A percentile compares a stretch with the other conserved stretches of the same genome.
phyloP scores from a whole-genome alignment of 2,113 vertebrate genomes.

The Burhinus bistriatus region DNA sequence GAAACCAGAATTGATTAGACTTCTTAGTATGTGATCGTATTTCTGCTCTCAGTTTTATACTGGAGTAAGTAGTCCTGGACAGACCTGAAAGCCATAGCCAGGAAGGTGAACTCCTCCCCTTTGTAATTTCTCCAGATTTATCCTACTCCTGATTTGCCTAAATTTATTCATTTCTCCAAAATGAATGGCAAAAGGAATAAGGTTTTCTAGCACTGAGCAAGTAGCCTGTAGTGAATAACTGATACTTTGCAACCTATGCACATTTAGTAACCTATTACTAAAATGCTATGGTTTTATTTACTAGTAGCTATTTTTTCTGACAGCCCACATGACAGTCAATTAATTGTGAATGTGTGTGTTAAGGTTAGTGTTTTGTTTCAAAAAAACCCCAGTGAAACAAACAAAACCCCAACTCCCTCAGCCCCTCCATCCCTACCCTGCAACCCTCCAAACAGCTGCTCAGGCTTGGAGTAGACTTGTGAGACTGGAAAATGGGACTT shows the following conservation, averaged over 20 bases:
- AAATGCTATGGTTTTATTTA: not conserved
- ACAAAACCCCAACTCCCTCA: not conserved
- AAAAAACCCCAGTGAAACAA: not conserved
- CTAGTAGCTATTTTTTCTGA: not conserved
- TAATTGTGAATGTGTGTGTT: fast-evolving
- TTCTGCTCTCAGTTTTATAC: constrained; percentile 69
- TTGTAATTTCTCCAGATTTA: constrained; percentile 57
- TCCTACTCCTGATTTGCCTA: constrained; percentile 38
- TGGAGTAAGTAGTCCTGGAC: constrained; percentile 40
- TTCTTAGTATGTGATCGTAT: constrained; percentile 19
- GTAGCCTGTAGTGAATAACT: not conserved
- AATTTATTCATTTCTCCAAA: not conserved
- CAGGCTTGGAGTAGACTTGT: not conserved
- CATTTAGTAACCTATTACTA: not conserved
- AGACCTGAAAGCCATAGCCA: constrained; percentile 55
- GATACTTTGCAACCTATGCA: not conserved
- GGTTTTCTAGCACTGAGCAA: not conserved
- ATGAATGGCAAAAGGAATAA: not conserved
- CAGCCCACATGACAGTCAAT: not conserved
- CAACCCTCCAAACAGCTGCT: not conserved
- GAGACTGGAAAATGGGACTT: not conserved
- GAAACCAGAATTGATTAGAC: constrained; percentile 35
- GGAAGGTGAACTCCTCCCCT: constrained; percentile 68
- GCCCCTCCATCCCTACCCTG: not conserved
- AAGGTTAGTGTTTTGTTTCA: not conserved